These are phyloP conservation scores for Bombyx mori DNA, from an alignment of 1,140 invertebrate genomes.

Conservation along the genomic window ASM3026992v2 NC_085110.1:9332001-9332500, in stretches of 20 bases:
- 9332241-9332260: not conserved
- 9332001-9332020: too few relatives aligned
- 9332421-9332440: slow-evolving; percentile 51
- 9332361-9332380: not conserved
- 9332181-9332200: slow-evolving; percentile 47
- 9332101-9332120: slow-evolving; percentile 48
- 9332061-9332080: slow-evolving; percentile 54
- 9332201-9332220: slow-evolving; percentile 30
- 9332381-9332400: not conserved
- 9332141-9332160: slow-evolving; percentile 60
- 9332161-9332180: slow-evolving; percentile 43
- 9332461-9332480: slow-evolving; percentile 50
- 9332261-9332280: too few relatives aligned
- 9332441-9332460: slow-evolving; percentile 52
- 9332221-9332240: not conserved
- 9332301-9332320: not conserved
- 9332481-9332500: slow-evolving; percentile 43
- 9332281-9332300: too few relatives aligned
- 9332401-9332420: slow-evolving; percentile 25
- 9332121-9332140: slow-evolving; percentile 60
- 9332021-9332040: not conserved
- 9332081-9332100: slow-evolving; percentile 48
- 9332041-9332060: slow-evolving; percentile 61
- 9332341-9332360: not conserved
- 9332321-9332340: not conserved